Evolutionary conservation across 1,140 invertebrate genomes (phyloP).

Genomic region (Octopus sinensis): DNA sequence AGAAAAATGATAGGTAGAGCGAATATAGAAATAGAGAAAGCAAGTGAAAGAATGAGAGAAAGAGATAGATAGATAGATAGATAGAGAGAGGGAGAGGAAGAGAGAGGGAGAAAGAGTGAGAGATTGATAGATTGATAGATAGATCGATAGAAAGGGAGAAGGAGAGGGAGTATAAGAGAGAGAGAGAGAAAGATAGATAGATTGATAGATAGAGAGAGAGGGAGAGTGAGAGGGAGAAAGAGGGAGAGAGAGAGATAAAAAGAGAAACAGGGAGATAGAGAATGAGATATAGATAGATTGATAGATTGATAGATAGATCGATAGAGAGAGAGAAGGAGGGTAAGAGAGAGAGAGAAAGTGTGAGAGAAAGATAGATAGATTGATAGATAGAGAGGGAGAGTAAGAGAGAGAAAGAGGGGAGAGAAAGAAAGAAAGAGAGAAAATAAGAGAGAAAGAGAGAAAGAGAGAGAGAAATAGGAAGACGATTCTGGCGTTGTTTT

Average conservation of each 20-base stretch:
- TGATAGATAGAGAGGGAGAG: background rate
- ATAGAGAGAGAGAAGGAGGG: background rate
- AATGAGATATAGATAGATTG: background rate
- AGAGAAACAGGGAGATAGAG: background rate
- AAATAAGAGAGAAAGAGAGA: slow-evolving; percentile 9
- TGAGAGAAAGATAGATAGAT: background rate
- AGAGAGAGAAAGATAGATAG: too few relatives aligned
- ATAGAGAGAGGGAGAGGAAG: too few relatives aligned
- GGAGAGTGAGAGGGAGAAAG: background rate
- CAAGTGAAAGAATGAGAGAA: too few relatives aligned
- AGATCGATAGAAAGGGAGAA: too few relatives aligned
- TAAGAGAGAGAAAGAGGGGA: background rate
- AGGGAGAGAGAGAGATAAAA: background rate
- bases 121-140: too few relatives aligned
- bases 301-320: background rate
- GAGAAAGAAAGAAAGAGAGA: background rate
- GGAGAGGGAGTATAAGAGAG: too few relatives aligned
- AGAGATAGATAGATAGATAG: too few relatives aligned
- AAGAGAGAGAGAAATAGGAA: slow-evolving; percentile 10
- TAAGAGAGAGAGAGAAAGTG: too few relatives aligned
- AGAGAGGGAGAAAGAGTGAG: too few relatives aligned
- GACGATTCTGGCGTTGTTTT: too few relatives aligned
- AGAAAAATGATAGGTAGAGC: too few relatives aligned
- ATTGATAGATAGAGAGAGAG: background rate
- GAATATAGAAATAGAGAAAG: too few relatives aligned